A percentile compares a stretch with the other conserved stretches of the same genome.
Evolutionary conservation across 2,113 vertebrate genomes (phyloP).

Genomic region (Pristiophorus japonicus): DNA sequence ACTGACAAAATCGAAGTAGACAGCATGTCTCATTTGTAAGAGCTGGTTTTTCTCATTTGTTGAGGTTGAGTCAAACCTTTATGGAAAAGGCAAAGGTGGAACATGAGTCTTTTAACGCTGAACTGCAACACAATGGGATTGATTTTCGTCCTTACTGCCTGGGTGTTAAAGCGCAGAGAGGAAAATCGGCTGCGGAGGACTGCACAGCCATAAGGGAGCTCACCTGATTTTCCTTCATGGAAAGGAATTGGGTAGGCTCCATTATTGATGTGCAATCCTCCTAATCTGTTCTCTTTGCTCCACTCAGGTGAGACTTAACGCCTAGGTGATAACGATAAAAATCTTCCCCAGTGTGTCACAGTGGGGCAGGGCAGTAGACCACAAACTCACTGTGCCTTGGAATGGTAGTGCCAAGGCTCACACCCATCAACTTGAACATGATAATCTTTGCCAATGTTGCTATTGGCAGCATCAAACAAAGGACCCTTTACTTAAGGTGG

Average conservation of each 20-base stretch:
- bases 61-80: neutral
- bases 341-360: neutral
- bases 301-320: neutral
- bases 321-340: neutral
- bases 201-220: neutral
- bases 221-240: neutral
- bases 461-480: neutral
- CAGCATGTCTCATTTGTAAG: neutral
- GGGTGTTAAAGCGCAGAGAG: neutral
- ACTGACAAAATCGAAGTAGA: neutral
- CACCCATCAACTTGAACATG: neutral
- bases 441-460: neutral
- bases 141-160: neutral
- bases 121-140: neutral
- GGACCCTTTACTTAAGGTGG: neutral
- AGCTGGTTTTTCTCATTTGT: neutral
- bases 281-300: neutral
- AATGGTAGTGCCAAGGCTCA: neutral
- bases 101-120: neutral
- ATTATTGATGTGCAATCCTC: neutral
- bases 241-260: neutral
- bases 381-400: neutral
- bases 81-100: neutral
- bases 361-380: neutral
- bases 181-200: neutral